phyloP scores from a whole-genome alignment of 2,113 vertebrate genomes.

The Anarrhichthys ocellatus region DNA sequence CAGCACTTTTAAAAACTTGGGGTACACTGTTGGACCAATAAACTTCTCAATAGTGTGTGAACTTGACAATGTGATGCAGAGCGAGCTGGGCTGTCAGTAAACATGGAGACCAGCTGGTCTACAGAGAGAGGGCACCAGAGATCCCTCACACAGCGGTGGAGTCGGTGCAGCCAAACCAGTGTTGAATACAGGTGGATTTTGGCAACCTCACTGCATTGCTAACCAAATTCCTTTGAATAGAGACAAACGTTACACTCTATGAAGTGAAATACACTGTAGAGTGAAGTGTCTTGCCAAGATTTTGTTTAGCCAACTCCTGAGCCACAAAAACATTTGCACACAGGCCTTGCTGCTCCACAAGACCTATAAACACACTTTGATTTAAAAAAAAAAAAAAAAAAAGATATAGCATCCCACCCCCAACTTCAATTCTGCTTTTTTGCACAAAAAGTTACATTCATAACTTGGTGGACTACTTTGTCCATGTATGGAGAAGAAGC shows the following conservation, averaged over 20 bases:
- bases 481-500: neutral
- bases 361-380: neutral
- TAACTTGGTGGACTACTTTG: neutral
- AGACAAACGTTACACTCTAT: neutral
- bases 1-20: neutral
- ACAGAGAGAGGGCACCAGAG: conserved; percentile 72
- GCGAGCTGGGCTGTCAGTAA: neutral
- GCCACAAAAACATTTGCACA: neutral
- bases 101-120: conserved; percentile 17
- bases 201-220: neutral
- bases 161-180: neutral
- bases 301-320: neutral
- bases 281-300: neutral
- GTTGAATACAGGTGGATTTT: conserved; percentile 18
- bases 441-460: neutral
- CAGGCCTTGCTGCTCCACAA: neutral
- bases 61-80: neutral
- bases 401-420: neutral
- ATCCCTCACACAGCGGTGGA: conserved; percentile 29
- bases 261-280: neutral
- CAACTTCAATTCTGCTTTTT: neutral
- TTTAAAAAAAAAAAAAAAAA: too few species aligned
- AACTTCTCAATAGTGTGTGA: neutral
- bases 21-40: neutral
- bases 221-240: neutral